Conservation (phyloP, 2,888 invertebrate species). For the Torymus tubicola region DNA sequence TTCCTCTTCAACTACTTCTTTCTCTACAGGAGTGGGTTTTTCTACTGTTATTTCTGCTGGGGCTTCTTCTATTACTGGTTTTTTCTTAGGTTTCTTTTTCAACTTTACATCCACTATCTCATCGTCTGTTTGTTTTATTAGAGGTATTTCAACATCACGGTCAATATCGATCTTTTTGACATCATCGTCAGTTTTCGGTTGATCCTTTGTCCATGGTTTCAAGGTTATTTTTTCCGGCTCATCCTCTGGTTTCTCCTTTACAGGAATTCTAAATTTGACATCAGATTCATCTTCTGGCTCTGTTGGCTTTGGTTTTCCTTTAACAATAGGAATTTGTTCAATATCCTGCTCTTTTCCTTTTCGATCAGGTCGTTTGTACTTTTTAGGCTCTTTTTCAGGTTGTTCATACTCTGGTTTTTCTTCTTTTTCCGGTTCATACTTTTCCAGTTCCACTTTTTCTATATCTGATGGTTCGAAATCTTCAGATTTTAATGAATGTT, state of each 20-base stretch:
- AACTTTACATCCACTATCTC: conserved; percentile 62
- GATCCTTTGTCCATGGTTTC: conserved; percentile 71
- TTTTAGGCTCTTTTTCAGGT: conserved; percentile 61
- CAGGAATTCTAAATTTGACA: conserved; percentile 74
- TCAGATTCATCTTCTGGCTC: conserved; percentile 76
- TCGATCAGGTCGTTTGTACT: conserved; percentile 64
- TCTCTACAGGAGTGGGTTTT: conserved; percentile 73
- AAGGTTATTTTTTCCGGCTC: conserved; percentile 72
- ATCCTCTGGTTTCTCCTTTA: conserved; percentile 69
- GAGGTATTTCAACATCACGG: conserved; percentile 56
- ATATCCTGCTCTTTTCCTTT: conserved; percentile 65
- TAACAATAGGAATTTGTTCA: conserved; percentile 71
- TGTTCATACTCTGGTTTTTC: too few relatives aligned
- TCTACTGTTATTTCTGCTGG: conserved; percentile 68
- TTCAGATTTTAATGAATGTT: conserved; percentile 66
- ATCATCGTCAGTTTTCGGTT: conserved; percentile 65
- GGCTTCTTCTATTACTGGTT: conserved; percentile 61
- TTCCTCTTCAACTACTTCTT: conserved; percentile 66
- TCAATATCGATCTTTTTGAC: too few relatives aligned
- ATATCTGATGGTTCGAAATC: conserved; percentile 70
- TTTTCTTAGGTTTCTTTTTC: conserved; percentile 65
- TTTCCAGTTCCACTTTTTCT: conserved; percentile 73
- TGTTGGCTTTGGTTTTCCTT: conserved; percentile 74
- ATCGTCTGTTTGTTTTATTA: conserved; percentile 62
- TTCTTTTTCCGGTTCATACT: conserved; percentile 70